These are phyloP conservation scores for Callosobruchus maculatus DNA, from an alignment of 2,888 invertebrate genomes.

Conservation along the genomic window DNA sequence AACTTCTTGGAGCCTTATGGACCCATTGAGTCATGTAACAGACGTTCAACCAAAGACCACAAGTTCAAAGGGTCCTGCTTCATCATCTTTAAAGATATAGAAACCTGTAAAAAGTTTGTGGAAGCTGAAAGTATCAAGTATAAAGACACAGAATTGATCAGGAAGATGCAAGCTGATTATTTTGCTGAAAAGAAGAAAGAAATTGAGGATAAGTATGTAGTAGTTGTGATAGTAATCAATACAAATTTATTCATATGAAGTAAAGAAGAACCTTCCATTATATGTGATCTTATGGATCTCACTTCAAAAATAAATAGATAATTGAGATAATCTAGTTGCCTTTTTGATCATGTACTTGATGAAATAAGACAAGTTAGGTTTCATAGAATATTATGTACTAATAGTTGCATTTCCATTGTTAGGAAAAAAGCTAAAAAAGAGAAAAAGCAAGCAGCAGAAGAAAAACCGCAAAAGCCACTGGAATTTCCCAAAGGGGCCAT, in stretches of 20 bases:
- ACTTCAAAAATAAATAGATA: no score
- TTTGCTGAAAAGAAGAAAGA: conserved; percentile 58
- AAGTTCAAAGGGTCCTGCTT: conserved; percentile 92
- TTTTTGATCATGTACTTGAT: no score
- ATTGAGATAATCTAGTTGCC: no score
- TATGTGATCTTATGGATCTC: no score
- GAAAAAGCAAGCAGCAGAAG: conserved; percentile 49
- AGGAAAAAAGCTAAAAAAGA: conserved; percentile 49
- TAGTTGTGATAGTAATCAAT: neutral
- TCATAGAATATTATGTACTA: no score
- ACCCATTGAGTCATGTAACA: conserved; percentile 59
- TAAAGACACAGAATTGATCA: conserved; percentile 65
- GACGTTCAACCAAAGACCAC: conserved; percentile 59
- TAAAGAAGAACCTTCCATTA: no score
- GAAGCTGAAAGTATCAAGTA: conserved; percentile 59
- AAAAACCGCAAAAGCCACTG: conserved; percentile 41
- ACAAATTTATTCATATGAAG: no score
- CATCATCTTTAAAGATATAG: conserved; percentile 76
- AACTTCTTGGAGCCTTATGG: conserved; percentile 70
- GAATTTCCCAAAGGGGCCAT: conserved; percentile 71
- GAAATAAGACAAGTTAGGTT: no score
- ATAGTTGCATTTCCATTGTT: no score
- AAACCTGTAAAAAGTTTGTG: conserved; percentile 77
- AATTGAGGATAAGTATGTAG: conserved; percentile 6
- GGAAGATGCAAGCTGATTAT: conserved; percentile 70